These are phyloP conservation scores for Lagodon rhomboides DNA, from an alignment of 2,797 vertebrate species.

Conservation along the genomic window DNA sequence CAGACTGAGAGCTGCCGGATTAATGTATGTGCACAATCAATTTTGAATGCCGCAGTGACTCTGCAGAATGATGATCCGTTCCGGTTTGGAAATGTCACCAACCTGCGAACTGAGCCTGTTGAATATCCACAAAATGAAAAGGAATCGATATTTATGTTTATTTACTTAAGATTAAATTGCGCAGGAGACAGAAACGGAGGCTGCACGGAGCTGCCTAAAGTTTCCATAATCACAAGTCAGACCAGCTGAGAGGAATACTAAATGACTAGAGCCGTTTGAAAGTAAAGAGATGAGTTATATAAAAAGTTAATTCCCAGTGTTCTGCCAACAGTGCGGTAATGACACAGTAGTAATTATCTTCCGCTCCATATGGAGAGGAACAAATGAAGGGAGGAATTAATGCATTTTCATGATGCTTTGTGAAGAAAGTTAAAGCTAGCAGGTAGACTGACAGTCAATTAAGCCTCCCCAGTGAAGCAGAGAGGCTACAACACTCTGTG, in stretches of 20 bases:
- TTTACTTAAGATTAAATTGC: not conserved
- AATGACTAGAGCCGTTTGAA: conserved; percentile 31
- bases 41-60: conserved; percentile 32
- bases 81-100: conserved; percentile 15
- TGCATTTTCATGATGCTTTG: conserved; percentile 39
- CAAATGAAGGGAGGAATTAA: conserved; percentile 38
- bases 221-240: conserved; percentile 19
- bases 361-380: conserved; percentile 50
- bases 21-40: conserved; percentile 37
- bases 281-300: conserved; percentile 37
- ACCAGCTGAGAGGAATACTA: conserved; percentile 26
- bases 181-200: not conserved
- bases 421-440: conserved; percentile 36
- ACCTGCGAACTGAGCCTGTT: conserved; percentile 3
- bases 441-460: conserved; percentile 56
- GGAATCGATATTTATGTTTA: conserved; percentile 4
- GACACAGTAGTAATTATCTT: conserved; percentile 55
- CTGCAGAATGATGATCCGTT: conserved; percentile 15
- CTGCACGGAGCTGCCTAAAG: not conserved
- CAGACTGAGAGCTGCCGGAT: conserved; percentile 41
- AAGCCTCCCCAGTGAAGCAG: conserved; percentile 29
- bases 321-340: conserved; percentile 38
- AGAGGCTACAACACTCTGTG: conserved; percentile 27
- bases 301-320: conserved; percentile 46
- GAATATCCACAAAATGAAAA: conserved; percentile 9